Conservation (phyloP, 2,797 vertebrate species). For the Gastrophryne carolinensis region DNA sequence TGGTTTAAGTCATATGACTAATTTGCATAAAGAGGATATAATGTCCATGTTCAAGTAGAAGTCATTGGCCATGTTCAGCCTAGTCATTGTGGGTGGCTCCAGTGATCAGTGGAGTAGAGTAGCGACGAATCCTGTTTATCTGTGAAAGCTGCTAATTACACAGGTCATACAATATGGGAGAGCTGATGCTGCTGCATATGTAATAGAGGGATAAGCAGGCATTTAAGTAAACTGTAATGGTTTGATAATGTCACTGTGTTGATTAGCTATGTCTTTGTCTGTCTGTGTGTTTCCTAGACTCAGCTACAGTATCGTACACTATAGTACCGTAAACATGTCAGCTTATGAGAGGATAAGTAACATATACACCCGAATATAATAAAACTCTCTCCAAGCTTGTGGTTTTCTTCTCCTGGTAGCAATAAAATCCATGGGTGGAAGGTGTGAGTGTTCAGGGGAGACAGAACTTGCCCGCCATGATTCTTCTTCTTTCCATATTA, state of each 20-base stretch:
- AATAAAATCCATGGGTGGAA: too few relatives aligned
- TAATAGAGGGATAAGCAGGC: conserved; percentile 46
- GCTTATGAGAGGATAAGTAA: too few relatives aligned
- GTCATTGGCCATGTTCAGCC: too few relatives aligned
- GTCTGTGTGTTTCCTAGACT: conserved; percentile 9
- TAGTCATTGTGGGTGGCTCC: conserved; percentile 6
- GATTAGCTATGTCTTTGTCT: conserved; percentile 40
- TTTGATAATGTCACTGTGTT: conserved; percentile 48
- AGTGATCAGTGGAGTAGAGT: conserved; percentile 30
- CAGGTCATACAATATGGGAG: conserved; percentile 37
- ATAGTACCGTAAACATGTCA: too few relatives aligned
- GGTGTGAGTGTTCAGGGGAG: too few relatives aligned
- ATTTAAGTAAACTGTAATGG: conserved; percentile 36
- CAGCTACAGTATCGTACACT: too few relatives aligned
- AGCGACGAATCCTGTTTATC: conserved; percentile 45
- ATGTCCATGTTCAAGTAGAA: conserved; percentile 23
- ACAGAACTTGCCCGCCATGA: too few relatives aligned
- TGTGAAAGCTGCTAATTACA: conserved; percentile 49
- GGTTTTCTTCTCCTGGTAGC: too few relatives aligned
- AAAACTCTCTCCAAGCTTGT: too few relatives aligned
- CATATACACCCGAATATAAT: too few relatives aligned
- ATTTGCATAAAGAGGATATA: conserved; percentile 44
- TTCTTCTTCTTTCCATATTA: too few relatives aligned
- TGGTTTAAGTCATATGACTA: conserved; percentile 37
- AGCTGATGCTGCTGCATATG: conserved; percentile 34